These are phyloP conservation scores for Drosophila santomea DNA, from an alignment of 1,140 invertebrate genomes.

Conservation along the genomic window DNA sequence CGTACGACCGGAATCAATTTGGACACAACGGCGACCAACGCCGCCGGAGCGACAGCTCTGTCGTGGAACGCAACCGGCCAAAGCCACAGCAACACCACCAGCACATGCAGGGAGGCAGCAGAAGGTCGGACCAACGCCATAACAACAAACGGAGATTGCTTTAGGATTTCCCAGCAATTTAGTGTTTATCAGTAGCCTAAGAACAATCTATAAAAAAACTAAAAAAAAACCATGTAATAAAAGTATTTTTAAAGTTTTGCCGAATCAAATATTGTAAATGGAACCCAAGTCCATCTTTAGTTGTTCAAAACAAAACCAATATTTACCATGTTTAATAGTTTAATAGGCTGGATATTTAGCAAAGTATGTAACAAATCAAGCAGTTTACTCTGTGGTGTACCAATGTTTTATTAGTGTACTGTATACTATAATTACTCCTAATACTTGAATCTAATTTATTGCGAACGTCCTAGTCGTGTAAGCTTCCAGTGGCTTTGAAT, in stretches of 20 bases:
- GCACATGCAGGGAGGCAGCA: slow-evolving; percentile 50
- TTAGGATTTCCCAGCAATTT: slow-evolving; percentile 9
- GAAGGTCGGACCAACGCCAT: slow-evolving; percentile 64
- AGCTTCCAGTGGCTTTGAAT: background rate
- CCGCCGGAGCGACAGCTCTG: slow-evolving; percentile 57
- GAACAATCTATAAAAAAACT: background rate
- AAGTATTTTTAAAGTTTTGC: no score
- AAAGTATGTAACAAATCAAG: no score
- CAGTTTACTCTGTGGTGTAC: no score
- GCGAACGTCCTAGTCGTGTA: slow-evolving; percentile 3
- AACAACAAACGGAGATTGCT: slow-evolving; percentile 42
- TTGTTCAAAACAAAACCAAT: no score
- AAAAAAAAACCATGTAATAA: no score
- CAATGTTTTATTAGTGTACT: no score
- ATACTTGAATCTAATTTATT: background rate
- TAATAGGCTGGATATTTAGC: no score
- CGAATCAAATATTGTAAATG: no score
- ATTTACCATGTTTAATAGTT: no score
- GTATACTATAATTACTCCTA: background rate
- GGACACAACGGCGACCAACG: slow-evolving; percentile 43
- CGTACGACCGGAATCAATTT: slow-evolving; percentile 46
- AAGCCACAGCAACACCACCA: slow-evolving; percentile 39
- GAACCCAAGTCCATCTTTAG: no score
- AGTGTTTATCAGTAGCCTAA: slow-evolving; percentile 29
- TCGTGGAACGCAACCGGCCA: slow-evolving; percentile 56